These are phyloP conservation scores for Caretta caretta DNA, from an alignment of 2,113 vertebrate species.

Conservation along the genomic window DNA sequence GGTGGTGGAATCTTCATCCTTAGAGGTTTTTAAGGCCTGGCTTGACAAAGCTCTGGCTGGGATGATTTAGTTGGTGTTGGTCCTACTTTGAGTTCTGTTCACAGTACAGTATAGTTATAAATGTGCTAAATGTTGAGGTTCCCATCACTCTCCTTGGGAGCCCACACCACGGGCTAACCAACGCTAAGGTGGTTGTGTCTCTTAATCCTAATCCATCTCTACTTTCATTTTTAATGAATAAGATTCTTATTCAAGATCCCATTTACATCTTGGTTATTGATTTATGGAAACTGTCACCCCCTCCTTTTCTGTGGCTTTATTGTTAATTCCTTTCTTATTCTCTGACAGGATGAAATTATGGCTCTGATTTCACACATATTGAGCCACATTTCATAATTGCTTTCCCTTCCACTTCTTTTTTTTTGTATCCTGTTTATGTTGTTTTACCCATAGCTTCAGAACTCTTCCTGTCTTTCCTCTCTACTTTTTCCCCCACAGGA, in stretches of 20 bases:
- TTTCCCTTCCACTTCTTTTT: constrained; percentile 10
- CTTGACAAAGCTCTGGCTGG: too few relatives aligned
- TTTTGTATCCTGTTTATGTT: constrained; percentile 68
- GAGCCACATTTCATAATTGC: constrained; percentile 47
- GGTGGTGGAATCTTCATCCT: too few relatives aligned
- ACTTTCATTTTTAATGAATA: constrained; percentile 39
- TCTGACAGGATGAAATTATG: constrained; percentile 63
- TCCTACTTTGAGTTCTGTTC: too few relatives aligned
- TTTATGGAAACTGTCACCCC: constrained; percentile 39
- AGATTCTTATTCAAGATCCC: constrained; percentile 19
- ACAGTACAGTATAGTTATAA: neutral
- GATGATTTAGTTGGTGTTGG: too few relatives aligned
- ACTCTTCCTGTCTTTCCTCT: constrained; percentile 38
- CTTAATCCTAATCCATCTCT: neutral
- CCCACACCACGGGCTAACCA: neutral
- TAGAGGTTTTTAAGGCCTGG: too few relatives aligned
- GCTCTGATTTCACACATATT: constrained; percentile 38
- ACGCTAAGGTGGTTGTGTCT: constrained; percentile 12
- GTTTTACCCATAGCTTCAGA: constrained; percentile 50
- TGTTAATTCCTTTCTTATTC: constrained; percentile 62
- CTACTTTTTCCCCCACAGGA: constrained; percentile 40
- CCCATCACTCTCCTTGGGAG: neutral
- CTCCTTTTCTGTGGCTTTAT: constrained; percentile 39
- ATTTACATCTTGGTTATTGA: constrained; percentile 41
- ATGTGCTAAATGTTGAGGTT: neutral